A percentile compares a stretch with the other conserved stretches of the same genome.
Conservation (phyloP, 2,113 vertebrate species). For the Amia ocellicauda region DNA sequence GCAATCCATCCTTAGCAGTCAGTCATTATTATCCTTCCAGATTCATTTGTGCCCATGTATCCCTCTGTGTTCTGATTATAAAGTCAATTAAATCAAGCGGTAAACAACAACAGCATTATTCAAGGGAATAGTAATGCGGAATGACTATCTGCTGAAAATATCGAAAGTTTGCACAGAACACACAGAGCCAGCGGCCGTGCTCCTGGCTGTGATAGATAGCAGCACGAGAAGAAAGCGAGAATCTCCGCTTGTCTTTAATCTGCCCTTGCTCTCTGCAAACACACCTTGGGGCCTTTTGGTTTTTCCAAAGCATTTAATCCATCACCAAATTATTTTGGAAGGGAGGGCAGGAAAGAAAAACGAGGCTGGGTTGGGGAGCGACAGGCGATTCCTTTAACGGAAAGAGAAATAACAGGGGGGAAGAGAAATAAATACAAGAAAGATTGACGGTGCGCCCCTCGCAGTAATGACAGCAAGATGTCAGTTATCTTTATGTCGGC, state of each 20-base stretch:
- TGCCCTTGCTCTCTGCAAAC: slow-evolving; percentile 23
- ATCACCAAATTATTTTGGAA: slow-evolving; percentile 43
- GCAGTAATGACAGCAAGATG: slow-evolving; percentile 40
- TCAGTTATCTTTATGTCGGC: slow-evolving; percentile 55
- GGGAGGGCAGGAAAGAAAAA: slow-evolving; percentile 31
- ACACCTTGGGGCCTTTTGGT: slow-evolving; percentile 17
- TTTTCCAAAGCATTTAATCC: slow-evolving; percentile 38
- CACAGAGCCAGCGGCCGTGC: neutral
- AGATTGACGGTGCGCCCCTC: slow-evolving; percentile 36
- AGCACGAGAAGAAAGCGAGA: slow-evolving; percentile 18
- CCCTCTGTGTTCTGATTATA: too few relatives aligned
- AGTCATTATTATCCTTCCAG: too few relatives aligned
- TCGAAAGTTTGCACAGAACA: too few relatives aligned
- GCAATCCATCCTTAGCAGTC: too few relatives aligned
- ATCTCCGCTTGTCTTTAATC: slow-evolving; percentile 30
- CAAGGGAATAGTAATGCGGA: too few relatives aligned
- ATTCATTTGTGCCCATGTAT: too few relatives aligned
- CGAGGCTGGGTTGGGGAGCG: slow-evolving; percentile 31
- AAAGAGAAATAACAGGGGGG: slow-evolving; percentile 24
- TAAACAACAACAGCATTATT: too few relatives aligned
- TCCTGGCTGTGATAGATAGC: slow-evolving; percentile 26
- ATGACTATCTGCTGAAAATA: too few relatives aligned
- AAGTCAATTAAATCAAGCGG: too few relatives aligned
- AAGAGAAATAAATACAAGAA: slow-evolving; percentile 8
- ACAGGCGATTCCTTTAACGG: slow-evolving; percentile 35